These are phyloP conservation scores for Protodeltote pygarga DNA, from an alignment of 2,888 invertebrate genomes.

Conservation along the genomic window DNA sequence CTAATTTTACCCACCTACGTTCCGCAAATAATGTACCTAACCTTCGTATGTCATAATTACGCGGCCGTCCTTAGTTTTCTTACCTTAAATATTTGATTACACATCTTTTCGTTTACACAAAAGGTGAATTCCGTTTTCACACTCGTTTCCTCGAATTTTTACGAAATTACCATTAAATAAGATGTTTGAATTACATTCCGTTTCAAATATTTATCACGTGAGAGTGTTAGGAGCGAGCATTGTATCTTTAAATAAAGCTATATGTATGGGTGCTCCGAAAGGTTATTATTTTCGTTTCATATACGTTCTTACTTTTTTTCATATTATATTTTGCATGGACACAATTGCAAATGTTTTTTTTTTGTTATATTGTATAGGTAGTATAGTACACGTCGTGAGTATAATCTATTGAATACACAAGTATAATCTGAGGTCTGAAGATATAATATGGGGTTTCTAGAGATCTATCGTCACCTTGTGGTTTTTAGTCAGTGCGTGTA, in stretches of 20 bases:
- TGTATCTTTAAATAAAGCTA: slow-evolving; percentile 5
- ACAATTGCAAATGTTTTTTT: no score
- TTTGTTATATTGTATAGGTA: no score
- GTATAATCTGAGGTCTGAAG: no score
- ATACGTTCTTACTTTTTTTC: not conserved
- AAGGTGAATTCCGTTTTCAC: slow-evolving; percentile 8
- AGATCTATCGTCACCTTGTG: no score
- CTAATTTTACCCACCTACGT: slow-evolving; percentile 7
- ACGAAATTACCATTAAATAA: slow-evolving; percentile 9
- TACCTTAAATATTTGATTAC: slow-evolving; percentile 42
- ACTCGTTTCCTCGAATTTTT: not conserved
- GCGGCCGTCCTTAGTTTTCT: slow-evolving; percentile 18
- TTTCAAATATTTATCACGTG: slow-evolving; percentile 19
- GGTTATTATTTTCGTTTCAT: not conserved
- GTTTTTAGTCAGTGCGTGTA: no score
- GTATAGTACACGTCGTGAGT: no score
- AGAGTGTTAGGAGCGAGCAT: slow-evolving; percentile 5
- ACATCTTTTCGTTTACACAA: slow-evolving; percentile 23
- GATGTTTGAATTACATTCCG: slow-evolving; percentile 19
- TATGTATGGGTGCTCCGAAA: slow-evolving; percentile 13
- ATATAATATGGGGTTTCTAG: no score
- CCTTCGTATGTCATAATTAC: slow-evolving; percentile 40
- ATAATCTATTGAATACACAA: no score
- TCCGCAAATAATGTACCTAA: slow-evolving; percentile 32
- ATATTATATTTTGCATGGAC: not conserved